phyloP scores from a whole-genome alignment of 2,797 vertebrate genomes.

The Etheostoma perlongum region DNA sequence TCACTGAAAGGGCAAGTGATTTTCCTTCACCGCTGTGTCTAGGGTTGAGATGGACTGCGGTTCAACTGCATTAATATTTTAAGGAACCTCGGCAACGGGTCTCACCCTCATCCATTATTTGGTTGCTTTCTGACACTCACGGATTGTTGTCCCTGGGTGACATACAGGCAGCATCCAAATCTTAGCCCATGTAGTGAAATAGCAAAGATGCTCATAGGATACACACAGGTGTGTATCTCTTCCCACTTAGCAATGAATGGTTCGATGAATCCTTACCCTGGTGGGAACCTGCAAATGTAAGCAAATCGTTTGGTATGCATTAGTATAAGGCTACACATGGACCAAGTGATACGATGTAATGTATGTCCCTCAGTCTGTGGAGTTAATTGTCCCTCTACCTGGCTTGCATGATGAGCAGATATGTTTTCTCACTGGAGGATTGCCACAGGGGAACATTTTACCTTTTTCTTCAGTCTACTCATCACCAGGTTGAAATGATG shows the following conservation, averaged over 20 bases:
- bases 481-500: conserved; percentile 50
- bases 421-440: conserved; percentile 72
- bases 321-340: conserved; percentile 6
- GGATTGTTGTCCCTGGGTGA: conserved; percentile 70
- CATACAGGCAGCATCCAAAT: conserved; percentile 58
- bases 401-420: conserved; percentile 79
- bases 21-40: conserved; percentile 71
- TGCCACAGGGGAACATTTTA: conserved; percentile 46
- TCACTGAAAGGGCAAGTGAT: conserved; percentile 71
- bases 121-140: conserved; percentile 67
- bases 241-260: conserved; percentile 23
- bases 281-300: conserved; percentile 29
- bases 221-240: conserved; percentile 2
- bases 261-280: conserved; percentile 44
- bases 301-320: conserved; percentile 17
- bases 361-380: conserved; percentile 34
- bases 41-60: conserved; percentile 72
- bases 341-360: conserved; percentile 44
- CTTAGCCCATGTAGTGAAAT: conserved; percentile 47
- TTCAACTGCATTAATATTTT: conserved; percentile 82
- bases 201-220: conserved; percentile 33
- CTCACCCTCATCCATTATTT: conserved; percentile 80
- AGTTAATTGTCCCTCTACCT: conserved; percentile 77
- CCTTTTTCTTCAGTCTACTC: conserved; percentile 44
- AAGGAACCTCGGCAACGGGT: conserved; percentile 66